These are phyloP conservation scores for Toxonevra muliebris DNA, from an alignment of 2,888 invertebrate genomes.

Conservation along the genomic window DNA sequence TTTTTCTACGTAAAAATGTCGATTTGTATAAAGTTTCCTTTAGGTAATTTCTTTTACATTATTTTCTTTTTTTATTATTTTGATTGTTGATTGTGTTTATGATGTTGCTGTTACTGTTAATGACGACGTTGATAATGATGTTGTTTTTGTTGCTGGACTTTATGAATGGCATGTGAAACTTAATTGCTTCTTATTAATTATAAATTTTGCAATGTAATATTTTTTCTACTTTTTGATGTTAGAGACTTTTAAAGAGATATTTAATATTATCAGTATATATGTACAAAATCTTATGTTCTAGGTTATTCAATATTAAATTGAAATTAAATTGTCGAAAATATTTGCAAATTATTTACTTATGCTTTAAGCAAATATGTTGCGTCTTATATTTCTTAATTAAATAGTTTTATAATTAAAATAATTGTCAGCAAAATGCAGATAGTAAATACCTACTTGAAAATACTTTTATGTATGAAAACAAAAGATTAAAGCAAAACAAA, in stretches of 20 bases:
- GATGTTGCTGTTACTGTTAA: constrained; percentile 1
- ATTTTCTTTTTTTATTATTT: too few relatives aligned
- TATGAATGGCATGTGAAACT: constrained; percentile 9
- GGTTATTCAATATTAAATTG: too few relatives aligned
- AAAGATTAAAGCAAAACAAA: not conserved
- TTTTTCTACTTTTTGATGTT: not conserved
- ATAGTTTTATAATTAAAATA: not conserved
- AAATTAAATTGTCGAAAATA: too few relatives aligned
- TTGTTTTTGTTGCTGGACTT: constrained; percentile 1
- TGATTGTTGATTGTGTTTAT: not conserved
- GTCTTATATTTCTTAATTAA: not conserved
- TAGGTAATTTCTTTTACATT: not conserved
- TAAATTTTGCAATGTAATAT: constrained; percentile 5
- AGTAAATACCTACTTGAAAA: not conserved
- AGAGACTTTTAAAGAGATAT: too few relatives aligned
- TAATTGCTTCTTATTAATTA: constrained; percentile 22
- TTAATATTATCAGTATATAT: too few relatives aligned
- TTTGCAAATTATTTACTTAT: not conserved
- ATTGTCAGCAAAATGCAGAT: not conserved
- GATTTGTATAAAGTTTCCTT: constrained; percentile 22
- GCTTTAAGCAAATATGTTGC: not conserved
- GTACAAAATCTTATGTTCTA: too few relatives aligned
- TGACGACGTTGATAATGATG: not conserved
- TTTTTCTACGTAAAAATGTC: constrained; percentile 25
- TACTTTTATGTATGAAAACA: not conserved